Evolutionary conservation across 2,113 vertebrate genomes (phyloP).

Genomic region (Cyprinodon brontotheroides): DNA sequence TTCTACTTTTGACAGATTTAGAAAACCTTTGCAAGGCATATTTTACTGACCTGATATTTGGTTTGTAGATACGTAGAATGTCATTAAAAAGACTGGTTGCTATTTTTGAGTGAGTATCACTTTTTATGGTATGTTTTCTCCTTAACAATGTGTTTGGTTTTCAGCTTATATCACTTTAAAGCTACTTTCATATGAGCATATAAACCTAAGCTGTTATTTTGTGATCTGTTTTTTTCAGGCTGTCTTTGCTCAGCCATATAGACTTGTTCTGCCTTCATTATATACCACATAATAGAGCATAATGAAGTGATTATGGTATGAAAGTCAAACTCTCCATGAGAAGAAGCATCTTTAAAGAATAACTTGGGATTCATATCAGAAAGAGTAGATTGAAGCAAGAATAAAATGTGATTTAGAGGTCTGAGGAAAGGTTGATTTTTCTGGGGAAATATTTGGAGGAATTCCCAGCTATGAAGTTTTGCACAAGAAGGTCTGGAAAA

Average conservation of each 20-base stretch:
- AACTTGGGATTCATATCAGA: constrained; percentile 14
- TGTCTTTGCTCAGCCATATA: constrained; percentile 5
- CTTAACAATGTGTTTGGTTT: neutral
- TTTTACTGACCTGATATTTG: neutral
- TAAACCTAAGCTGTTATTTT: neutral
- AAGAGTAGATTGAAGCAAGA: neutral
- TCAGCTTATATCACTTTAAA: neutral
- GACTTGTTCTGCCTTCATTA: constrained; percentile 5
- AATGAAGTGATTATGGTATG: constrained; percentile 17
- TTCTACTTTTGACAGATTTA: no score
- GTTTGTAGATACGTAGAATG: neutral
- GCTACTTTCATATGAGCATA: neutral
- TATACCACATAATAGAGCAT: constrained; percentile 23
- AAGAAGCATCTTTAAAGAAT: constrained; percentile 10
- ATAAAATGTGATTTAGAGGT: constrained; percentile 27
- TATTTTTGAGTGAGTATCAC: neutral
- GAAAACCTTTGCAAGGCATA: no score
- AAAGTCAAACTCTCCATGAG: neutral
- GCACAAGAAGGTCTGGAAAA: constrained; percentile 33
- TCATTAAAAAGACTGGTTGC: neutral
- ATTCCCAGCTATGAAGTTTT: constrained; percentile 31
- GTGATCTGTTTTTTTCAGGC: neutral
- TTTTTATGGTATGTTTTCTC: neutral
- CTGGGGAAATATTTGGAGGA: constrained; percentile 36
- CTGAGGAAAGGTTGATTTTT: constrained; percentile 28